Conservation (phyloP, 2,797 vertebrate genomes). For the Phrynocephalus vlangalii region DNA sequence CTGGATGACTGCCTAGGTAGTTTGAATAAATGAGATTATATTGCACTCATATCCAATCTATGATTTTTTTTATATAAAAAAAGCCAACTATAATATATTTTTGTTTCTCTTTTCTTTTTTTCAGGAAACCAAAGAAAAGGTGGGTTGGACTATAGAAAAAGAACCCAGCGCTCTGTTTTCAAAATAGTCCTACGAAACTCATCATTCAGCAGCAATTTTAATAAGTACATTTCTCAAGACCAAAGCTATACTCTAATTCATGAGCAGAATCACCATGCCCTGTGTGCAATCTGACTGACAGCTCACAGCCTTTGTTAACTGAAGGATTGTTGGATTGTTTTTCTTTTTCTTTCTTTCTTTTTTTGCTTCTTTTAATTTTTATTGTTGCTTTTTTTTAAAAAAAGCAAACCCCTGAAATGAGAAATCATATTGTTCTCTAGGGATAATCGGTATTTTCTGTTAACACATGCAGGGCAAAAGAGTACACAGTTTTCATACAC, state of each 20-base stretch:
- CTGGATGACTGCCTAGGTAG: neutral
- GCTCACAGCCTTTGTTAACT: slow-evolving; percentile 53
- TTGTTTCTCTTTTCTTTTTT: neutral
- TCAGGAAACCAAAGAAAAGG: neutral
- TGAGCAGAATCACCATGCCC: slow-evolving; percentile 55
- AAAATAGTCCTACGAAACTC: slow-evolving; percentile 44
- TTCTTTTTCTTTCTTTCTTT: no score
- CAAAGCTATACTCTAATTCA: slow-evolving; percentile 70
- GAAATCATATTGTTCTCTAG: slow-evolving; percentile 39
- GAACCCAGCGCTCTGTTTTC: slow-evolving; percentile 49
- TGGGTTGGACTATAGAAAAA: neutral
- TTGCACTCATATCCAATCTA: neutral
- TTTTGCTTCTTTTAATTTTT: neutral
- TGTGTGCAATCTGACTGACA: slow-evolving; percentile 44
- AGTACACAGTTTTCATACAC: neutral
- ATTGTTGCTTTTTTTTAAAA: no score
- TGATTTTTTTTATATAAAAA: neutral
- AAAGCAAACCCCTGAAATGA: neutral
- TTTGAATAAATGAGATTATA: slow-evolving; percentile 9
- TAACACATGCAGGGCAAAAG: neutral
- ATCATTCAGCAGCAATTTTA: slow-evolving; percentile 66
- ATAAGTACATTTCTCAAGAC: slow-evolving; percentile 65
- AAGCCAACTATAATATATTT: neutral
- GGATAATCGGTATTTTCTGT: slow-evolving; percentile 56
- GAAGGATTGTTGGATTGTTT: neutral